phyloP scores from a whole-genome alignment of 2,113 vertebrate genomes.

The Mugil cephalus region DNA sequence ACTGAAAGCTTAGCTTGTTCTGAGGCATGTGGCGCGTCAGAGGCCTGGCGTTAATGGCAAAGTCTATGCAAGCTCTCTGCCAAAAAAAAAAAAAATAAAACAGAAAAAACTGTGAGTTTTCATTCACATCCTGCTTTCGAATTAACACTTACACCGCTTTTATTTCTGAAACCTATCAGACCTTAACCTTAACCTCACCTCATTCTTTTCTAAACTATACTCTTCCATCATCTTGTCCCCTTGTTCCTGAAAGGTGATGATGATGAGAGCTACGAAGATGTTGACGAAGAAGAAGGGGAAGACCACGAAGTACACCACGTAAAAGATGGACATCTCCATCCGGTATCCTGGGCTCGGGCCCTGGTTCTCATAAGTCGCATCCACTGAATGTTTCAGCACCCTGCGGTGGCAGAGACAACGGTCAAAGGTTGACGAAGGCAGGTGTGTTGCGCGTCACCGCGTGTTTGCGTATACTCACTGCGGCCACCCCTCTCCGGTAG shows the following conservation, averaged over 20 bases:
- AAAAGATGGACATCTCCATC: slow-evolving; percentile 99
- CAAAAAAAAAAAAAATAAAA: slow-evolving; percentile 33
- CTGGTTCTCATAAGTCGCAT: slow-evolving; percentile 97
- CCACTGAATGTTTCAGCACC: slow-evolving; percentile 97
- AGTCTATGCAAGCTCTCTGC: slow-evolving; percentile 97
- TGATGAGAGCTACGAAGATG: slow-evolving; percentile 98
- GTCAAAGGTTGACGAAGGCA: neutral
- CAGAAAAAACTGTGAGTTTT: neutral
- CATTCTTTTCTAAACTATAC: slow-evolving; percentile 97
- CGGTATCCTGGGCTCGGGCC: slow-evolving; percentile 96
- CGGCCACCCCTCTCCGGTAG: slow-evolving; percentile 97
- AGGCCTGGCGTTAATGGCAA: slow-evolving; percentile 95
- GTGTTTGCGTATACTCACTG: slow-evolving; percentile 84
- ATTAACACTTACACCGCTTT: neutral
- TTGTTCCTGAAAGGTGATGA: slow-evolving; percentile 99
- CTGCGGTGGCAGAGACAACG: slow-evolving; percentile 73
- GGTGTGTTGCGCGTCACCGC: rapidly evolving
- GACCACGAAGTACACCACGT: slow-evolving; percentile 98
- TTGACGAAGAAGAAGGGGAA: slow-evolving; percentile 99
- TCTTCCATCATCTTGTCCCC: slow-evolving; percentile 99
- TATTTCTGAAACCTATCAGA: too few relatives aligned
- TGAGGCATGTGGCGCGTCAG: slow-evolving; percentile 96
- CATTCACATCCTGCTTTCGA: neutral
- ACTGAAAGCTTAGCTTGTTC: slow-evolving; percentile 97
- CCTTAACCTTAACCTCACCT: slow-evolving; percentile 88